Conservation (phyloP, 1,140 invertebrate species). For the Lepidurus arcticus region DNA sequence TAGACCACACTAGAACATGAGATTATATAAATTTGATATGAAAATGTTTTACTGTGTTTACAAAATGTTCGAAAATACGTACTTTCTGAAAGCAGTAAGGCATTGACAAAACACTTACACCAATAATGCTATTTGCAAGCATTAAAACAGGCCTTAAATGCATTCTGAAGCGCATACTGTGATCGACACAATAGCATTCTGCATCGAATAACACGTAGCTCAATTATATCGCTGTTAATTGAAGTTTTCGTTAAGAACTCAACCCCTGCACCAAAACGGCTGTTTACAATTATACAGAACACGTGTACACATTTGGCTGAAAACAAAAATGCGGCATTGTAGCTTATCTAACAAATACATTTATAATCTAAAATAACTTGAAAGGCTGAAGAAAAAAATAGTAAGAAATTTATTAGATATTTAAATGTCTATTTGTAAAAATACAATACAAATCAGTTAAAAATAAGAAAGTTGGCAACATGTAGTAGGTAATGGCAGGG, state of each 20-base stretch:
- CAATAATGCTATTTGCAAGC: neutral
- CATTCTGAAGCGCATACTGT: neutral
- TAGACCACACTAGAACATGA: neutral
- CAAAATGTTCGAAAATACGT: neutral
- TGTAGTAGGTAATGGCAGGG: neutral
- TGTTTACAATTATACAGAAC: neutral
- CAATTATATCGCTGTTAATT: neutral
- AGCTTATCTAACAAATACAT: neutral
- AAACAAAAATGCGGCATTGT: neutral
- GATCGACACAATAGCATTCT: neutral
- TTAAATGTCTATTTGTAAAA: too few species aligned
- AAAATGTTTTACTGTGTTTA: too few species aligned
- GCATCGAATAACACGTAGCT: neutral
- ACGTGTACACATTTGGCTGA: neutral
- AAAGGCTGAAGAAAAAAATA: neutral
- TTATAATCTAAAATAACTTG: neutral
- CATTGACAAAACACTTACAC: neutral
- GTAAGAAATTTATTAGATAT: neutral
- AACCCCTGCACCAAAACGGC: neutral
- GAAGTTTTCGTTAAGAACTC: neutral
- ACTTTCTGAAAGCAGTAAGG: constrained; percentile 10
- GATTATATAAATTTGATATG: neutral
- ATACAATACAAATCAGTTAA: neutral
- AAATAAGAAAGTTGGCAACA: neutral
- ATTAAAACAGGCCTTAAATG: neutral